These are phyloP conservation scores for Brachyhypopomus gauderio DNA, from an alignment of 2,113 vertebrate genomes.

Conservation along the genomic window DNA sequence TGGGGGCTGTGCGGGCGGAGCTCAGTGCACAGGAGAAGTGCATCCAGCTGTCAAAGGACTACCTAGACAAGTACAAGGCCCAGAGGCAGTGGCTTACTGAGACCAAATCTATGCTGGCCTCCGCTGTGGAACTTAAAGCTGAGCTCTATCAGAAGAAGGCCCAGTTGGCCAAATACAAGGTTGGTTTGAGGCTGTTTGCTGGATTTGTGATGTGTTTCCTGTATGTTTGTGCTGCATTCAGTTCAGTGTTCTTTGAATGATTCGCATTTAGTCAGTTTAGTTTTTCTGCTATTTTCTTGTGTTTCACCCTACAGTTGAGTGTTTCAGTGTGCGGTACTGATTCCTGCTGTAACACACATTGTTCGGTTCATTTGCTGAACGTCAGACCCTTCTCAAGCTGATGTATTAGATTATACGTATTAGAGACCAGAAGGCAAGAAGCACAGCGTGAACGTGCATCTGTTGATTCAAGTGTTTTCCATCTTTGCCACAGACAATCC, in stretches of 20 bases:
- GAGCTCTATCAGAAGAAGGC: slow-evolving; percentile 96
- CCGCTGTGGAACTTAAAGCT: slow-evolving; percentile 85
- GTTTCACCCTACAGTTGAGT: too few species aligned
- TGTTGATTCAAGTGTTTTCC: background rate
- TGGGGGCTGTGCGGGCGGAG: slow-evolving; percentile 83
- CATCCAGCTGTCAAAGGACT: slow-evolving; percentile 88
- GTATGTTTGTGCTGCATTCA: too few species aligned
- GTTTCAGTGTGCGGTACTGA: too few species aligned
- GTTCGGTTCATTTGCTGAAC: too few species aligned
- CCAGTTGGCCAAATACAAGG: slow-evolving; percentile 95
- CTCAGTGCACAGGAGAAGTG: slow-evolving; percentile 84
- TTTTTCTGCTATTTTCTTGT: too few species aligned
- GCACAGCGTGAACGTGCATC: too few species aligned
- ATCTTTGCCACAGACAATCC: slow-evolving; percentile 80
- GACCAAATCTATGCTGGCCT: slow-evolving; percentile 76
- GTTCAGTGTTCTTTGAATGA: too few species aligned
- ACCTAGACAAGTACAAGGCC: slow-evolving; percentile 86
- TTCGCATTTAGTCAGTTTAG: too few species aligned
- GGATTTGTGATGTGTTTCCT: background rate
- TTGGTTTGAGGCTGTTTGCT: slow-evolving; percentile 52
- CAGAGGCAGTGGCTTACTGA: slow-evolving; percentile 87
- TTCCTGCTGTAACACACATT: too few species aligned
- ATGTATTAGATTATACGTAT: too few species aligned
- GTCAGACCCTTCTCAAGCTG: too few species aligned
- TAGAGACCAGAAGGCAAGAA: background rate